A percentile compares a stretch with the other conserved stretches of the same genome.
Evolutionary conservation across 2,113 vertebrate species (phyloP).

Genomic region (Peromyscus polionotus): DNA sequence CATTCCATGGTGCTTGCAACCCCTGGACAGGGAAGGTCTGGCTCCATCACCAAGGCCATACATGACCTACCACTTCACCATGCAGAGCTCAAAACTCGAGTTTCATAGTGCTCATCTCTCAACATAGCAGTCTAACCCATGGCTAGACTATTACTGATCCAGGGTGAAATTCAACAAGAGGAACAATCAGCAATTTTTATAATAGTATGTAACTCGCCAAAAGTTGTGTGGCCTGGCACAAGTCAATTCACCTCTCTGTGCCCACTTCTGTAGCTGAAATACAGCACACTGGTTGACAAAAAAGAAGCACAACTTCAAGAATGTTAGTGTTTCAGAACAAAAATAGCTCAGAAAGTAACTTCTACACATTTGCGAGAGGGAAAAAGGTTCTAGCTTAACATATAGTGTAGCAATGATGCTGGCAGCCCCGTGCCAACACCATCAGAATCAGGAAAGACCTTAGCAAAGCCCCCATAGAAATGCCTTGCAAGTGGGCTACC

Average conservation of each 20-base stretch:
- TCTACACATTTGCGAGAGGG: not conserved
- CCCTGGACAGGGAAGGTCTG: not conserved
- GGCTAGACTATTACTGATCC: not conserved
- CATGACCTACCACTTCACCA: not conserved
- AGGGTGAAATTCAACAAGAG: not conserved
- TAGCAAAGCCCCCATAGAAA: not conserved
- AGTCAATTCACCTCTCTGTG: not conserved
- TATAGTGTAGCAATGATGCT: not conserved
- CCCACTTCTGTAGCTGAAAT: not conserved
- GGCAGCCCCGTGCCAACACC: not conserved
- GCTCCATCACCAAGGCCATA: not conserved
- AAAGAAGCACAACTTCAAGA: not conserved
- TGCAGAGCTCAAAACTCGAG: not conserved
- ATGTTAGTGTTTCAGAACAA: not conserved
- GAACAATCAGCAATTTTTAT: not conserved
- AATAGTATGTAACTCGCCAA: not conserved
- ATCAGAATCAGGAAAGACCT: slow-evolving; percentile 1
- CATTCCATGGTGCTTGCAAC: not conserved
- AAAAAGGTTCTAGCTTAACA: not conserved
- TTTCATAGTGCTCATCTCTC: not conserved
- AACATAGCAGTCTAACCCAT: not conserved
- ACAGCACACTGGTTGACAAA: not conserved
- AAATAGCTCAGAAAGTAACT: slow-evolving; percentile 8
- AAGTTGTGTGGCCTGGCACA: not conserved
- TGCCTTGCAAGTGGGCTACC: not conserved